Percentiles rank a stretch among this genome's conserved stretches.
These are phyloP conservation scores for Cyphomyrus discorhynchus DNA, from an alignment of 2,113 vertebrate genomes.

Conservation along the genomic window DNA sequence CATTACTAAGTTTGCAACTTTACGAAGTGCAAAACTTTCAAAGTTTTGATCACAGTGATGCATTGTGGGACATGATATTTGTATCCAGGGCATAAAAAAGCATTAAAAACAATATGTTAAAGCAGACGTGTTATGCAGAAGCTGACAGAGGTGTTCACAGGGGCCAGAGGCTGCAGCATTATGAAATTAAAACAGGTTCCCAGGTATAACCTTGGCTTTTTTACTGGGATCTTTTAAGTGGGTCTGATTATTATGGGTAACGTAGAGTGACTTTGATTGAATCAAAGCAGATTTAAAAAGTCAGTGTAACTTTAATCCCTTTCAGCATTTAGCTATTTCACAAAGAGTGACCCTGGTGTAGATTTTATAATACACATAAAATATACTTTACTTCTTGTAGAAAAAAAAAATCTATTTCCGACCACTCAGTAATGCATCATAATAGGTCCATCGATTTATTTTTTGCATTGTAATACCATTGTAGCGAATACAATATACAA, in stretches of 20 bases:
- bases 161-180: not conserved
- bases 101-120: not conserved
- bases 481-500: not conserved
- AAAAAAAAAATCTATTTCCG: not conserved
- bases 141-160: not conserved
- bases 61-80: not conserved
- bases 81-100: not conserved
- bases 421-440: not conserved
- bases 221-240: conserved; percentile 2
- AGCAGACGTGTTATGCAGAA: not conserved
- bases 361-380: conserved; percentile 11
- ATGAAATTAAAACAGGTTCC: conserved; percentile 12
- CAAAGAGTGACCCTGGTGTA: conserved; percentile 5
- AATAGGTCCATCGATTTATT: not conserved
- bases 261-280: conserved; percentile 21
- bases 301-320: conserved; percentile 2
- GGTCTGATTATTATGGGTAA: conserved; percentile 2
- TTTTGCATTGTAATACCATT: not conserved
- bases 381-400: not conserved
- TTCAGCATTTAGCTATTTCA: not conserved
- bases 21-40: not conserved
- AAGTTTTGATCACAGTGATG: not conserved
- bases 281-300: conserved; percentile 26
- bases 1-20: not conserved
- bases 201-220: not conserved